Evolutionary conservation across 2,888 invertebrate species (phyloP).

Genomic region (Parnassius smintheus): DNA sequence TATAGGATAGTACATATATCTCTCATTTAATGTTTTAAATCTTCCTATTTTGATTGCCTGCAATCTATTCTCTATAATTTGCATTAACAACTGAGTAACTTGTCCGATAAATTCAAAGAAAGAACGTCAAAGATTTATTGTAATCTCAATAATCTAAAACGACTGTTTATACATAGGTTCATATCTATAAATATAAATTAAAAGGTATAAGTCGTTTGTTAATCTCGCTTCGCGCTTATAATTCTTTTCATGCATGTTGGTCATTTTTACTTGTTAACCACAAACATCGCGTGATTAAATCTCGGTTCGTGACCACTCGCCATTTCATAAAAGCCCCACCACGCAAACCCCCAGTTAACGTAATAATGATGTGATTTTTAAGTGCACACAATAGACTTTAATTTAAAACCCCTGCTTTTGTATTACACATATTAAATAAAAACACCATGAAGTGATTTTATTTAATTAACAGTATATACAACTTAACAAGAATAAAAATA

Average conservation of each 20-base stretch:
- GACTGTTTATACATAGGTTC: no score
- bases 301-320: constrained; percentile 21
- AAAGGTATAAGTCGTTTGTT: constrained; percentile 1
- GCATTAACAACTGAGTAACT: no score
- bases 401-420: constrained; percentile 12
- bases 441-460: no score
- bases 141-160: no score
- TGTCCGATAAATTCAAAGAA: no score
- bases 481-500: no score
- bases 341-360: constrained; percentile 22
- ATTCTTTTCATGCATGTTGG: constrained; percentile 13
- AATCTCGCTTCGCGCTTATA: constrained; percentile 17
- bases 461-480: no score
- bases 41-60: no score
- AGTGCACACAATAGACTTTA: constrained; percentile 22
- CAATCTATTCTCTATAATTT: no score
- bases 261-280: constrained; percentile 23
- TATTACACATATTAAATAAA: background rate
- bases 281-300: constrained; percentile 22
- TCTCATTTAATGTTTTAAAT: no score
- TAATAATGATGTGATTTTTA: constrained; percentile 25
- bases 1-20: background rate
- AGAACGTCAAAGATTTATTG: no score
- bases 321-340: constrained; percentile 9
- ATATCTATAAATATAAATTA: background rate